These are phyloP conservation scores for Caenorhabditis doughertyi DNA, from an alignment of 2,888 invertebrate genomes.

Conservation along the genomic window DNA sequence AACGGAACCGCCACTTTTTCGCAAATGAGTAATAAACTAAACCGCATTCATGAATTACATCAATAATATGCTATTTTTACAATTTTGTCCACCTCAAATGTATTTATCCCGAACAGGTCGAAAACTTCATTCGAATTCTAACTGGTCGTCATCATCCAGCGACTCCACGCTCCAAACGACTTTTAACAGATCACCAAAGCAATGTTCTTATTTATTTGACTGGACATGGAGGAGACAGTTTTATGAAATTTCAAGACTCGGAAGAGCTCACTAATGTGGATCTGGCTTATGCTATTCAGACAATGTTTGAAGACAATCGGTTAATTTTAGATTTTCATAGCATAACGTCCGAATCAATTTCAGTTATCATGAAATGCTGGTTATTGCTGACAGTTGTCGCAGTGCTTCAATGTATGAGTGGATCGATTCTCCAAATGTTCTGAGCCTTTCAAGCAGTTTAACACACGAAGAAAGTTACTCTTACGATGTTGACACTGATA, in stretches of 20 bases:
- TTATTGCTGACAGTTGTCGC: slow-evolving; percentile 99
- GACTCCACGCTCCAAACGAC: slow-evolving; percentile 94
- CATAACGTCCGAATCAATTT: slow-evolving; percentile 20
- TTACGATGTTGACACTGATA: slow-evolving; percentile 98
- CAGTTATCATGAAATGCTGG: slow-evolving; percentile 97
- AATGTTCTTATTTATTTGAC: slow-evolving; percentile 88
- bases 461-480: slow-evolving; percentile 85
- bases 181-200: slow-evolving; percentile 96
- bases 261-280: slow-evolving; percentile 99
- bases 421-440: slow-evolving; percentile 97
- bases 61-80: neutral
- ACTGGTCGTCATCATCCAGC: slow-evolving; percentile 94
- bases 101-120: slow-evolving; percentile 85
- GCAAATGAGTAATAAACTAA: too few relatives aligned
- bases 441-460: slow-evolving; percentile 95
- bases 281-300: slow-evolving; percentile 97
- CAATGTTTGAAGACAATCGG: slow-evolving; percentile 99
- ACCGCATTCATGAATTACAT: neutral
- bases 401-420: slow-evolving; percentile 98
- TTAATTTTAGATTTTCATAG: slow-evolving; percentile 82
- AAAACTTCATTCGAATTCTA: slow-evolving; percentile 96
- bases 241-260: slow-evolving; percentile 98
- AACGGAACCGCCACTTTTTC: too few relatives aligned
- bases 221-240: slow-evolving; percentile 97
- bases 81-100: too few relatives aligned